Evolutionary conservation across 2,888 invertebrate genomes (phyloP).

Genomic region (Diabrotica balteata): DNA sequence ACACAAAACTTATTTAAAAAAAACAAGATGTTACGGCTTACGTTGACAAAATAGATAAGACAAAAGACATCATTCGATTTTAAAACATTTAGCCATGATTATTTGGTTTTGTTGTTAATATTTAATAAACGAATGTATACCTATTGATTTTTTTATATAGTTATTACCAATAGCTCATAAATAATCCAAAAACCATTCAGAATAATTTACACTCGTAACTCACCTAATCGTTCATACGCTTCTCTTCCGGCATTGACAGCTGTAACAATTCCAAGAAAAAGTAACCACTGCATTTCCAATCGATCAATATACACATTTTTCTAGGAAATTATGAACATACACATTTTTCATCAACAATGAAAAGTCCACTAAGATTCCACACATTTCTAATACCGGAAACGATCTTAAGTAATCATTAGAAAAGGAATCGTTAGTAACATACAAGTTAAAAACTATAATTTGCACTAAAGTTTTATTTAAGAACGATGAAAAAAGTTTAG

Average conservation of each 20-base stretch:
- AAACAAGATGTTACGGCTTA: no score
- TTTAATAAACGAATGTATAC: no score
- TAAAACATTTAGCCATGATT: no score
- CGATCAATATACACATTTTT: constrained; percentile 29
- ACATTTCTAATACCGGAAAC: constrained; percentile 3
- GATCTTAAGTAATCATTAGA: constrained; percentile 21
- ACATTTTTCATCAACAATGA: constrained; percentile 4
- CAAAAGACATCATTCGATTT: no score
- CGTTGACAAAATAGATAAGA: no score
- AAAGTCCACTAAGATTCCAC: constrained; percentile 4
- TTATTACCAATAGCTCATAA: no score
- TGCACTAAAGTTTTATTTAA: background rate
- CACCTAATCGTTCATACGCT: constrained; percentile 31
- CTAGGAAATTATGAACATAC: constrained; percentile 18
- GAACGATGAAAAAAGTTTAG: background rate
- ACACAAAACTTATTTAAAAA: no score
- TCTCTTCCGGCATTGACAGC: constrained; percentile 30
- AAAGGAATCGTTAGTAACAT: background rate
- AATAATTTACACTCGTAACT: background rate
- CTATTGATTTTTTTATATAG: no score
- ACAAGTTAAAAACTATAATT: background rate
- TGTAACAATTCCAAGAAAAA: constrained; percentile 27
- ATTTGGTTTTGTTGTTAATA: no score
- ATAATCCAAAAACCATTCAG: no score
- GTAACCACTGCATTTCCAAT: constrained; percentile 33